Percentiles rank a stretch among this genome's conserved stretches.
Evolutionary conservation across 2,888 invertebrate genomes (phyloP).

Genomic region (Lasioglossum oenotherae): DNA sequence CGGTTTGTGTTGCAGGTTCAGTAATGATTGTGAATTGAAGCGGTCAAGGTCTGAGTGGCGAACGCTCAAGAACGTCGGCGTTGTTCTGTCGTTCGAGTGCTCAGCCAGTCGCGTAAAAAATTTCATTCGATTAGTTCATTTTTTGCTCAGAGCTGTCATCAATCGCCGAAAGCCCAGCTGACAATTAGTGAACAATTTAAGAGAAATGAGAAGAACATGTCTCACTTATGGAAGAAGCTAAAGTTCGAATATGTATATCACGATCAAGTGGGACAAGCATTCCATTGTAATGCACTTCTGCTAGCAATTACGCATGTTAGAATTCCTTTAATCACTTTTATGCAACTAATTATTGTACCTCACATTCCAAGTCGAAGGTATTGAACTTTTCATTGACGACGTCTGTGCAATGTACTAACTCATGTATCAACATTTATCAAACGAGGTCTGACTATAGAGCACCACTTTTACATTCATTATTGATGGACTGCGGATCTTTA

Average conservation of each 20-base stretch:
- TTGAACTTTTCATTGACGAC: background rate
- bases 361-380: background rate
- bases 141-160: background rate
- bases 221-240: background rate
- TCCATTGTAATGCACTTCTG: background rate
- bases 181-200: background rate
- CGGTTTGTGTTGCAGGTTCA: background rate
- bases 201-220: background rate
- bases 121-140: background rate
- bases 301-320: background rate
- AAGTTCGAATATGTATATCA: background rate
- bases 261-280: background rate
- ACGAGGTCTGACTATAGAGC: background rate
- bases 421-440: background rate
- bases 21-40: slow-evolving; percentile 4
- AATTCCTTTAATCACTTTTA: background rate
- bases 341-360: background rate
- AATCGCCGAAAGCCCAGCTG: background rate
- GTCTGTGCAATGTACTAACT: background rate
- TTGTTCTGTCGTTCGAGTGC: background rate
- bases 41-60: background rate
- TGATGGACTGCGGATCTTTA: too few relatives aligned
- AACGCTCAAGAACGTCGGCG: background rate
- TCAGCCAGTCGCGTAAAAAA: background rate
- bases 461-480: background rate